Conservation (phyloP, 2,113 vertebrate species). For the Coregonus clupeaformis region DNA sequence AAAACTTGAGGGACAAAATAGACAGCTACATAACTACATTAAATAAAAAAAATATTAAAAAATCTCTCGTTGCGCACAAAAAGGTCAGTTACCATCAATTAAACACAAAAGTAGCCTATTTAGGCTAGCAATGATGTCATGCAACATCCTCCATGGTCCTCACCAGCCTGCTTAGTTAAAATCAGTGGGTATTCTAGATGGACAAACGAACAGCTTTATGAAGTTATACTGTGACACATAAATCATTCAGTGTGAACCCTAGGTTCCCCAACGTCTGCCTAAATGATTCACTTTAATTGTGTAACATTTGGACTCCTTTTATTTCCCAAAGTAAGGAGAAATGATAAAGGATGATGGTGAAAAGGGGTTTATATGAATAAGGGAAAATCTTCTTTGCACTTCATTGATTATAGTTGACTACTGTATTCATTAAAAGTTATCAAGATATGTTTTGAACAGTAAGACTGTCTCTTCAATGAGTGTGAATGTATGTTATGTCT, state of each 20-base stretch:
- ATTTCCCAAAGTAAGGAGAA: slow-evolving; percentile 26
- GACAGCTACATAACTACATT: not conserved
- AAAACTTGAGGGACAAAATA: too few relatives aligned
- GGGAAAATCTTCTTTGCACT: too few relatives aligned
- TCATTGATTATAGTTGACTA: too few relatives aligned
- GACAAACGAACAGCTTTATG: slow-evolving; percentile 43
- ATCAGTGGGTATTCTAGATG: not conserved
- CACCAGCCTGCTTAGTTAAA: not conserved
- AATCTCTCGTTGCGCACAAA: not conserved
- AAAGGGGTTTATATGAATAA: too few relatives aligned
- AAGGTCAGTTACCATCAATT: not conserved
- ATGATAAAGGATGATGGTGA: not conserved
- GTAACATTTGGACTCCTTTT: slow-evolving; percentile 61
- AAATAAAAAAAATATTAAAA: too few relatives aligned
- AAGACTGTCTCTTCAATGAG: too few relatives aligned
- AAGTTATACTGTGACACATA: slow-evolving; percentile 66
- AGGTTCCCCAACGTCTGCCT: slow-evolving; percentile 48
- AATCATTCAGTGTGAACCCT: slow-evolving; percentile 68
- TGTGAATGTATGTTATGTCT: too few relatives aligned
- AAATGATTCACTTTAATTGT: slow-evolving; percentile 76
- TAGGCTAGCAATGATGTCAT: too few relatives aligned
- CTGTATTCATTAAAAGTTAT: too few relatives aligned
- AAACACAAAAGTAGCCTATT: too few relatives aligned
- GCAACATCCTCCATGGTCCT: too few relatives aligned
- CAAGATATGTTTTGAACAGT: not conserved